Evolutionary conservation across 92 coral and sea anemone genomes (phyloP), one percentile per base, ranked within the genome.

Genomic region (Parazoanthus swiftii): DNA sequence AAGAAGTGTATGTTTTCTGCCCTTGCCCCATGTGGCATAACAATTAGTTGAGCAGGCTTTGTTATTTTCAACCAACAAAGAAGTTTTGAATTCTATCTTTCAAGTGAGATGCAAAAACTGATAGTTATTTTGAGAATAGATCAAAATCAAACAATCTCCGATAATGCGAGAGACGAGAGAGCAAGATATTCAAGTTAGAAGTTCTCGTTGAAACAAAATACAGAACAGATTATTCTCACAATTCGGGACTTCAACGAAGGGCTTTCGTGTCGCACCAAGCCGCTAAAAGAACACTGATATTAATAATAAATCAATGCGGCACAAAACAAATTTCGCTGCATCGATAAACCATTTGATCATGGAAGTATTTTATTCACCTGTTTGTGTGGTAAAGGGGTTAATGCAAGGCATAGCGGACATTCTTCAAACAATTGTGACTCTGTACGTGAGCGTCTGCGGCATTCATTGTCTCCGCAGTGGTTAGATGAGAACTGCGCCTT

Each of bases 351-450:
- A 78, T 86, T 43, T 85, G 89, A 86, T 86, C 92, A 78, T 89
- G 79, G 68, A 72, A 74, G 88, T 82, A 90, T 92, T 84, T 71
- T 76, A 16, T 81, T 75, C 80, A 89, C 88, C 91, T 86, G 87
- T 70, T 84, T 84, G 87, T 84, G 93, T 87, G 98, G 95, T 89
- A 89, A 59, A 90, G 88, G 85, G 91, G 95, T 89, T 88, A 91
- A 93, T 91, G 93, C 85, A 86, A 79, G 63, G 72, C 95, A 95
- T 95, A 89, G 93, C 94, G 89, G 70, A 83, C 98, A 95, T 95
- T 91, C 75, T 95, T 95, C 88, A 88, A 92, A 93, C 95, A 87
- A 93, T 94, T 92, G 94, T 79, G 39, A 74, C 85, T 67, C 36
- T 51, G 77, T 84, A 84, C 87, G 79, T 84, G 87, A 70, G 79